Conservation (phyloP, 2,888 invertebrate species). For the Napeogenes inachia region DNA sequence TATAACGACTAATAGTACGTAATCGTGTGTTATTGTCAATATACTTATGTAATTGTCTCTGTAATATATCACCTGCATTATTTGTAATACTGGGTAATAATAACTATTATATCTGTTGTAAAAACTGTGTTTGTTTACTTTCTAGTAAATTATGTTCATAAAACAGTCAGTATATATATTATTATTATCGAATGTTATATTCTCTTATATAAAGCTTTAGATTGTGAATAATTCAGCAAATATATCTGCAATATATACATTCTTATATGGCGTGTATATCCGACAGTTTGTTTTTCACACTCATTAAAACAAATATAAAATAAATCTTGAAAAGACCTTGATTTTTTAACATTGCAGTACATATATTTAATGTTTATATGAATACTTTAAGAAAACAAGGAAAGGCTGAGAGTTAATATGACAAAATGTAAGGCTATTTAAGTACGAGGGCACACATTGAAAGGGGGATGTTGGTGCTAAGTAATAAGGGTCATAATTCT, state of each 20-base stretch:
- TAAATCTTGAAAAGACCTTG: too few species aligned
- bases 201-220: too few species aligned
- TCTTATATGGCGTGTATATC: too few species aligned
- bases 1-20: slow-evolving; percentile 22
- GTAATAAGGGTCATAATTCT: slow-evolving; percentile 22
- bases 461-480: slow-evolving; percentile 15
- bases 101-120: not conserved
- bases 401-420: not conserved
- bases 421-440: not conserved
- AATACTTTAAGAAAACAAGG: not conserved
- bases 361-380: not conserved
- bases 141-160: too few species aligned
- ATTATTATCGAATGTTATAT: too few species aligned
- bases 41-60: slow-evolving; percentile 17
- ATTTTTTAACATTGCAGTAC: too few species aligned
- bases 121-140: not conserved
- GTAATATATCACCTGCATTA: not conserved
- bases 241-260: too few species aligned
- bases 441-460: slow-evolving; percentile 14
- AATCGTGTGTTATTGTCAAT: slow-evolving; percentile 19
- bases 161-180: too few species aligned
- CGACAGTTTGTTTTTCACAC: too few species aligned
- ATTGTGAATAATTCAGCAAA: too few species aligned
- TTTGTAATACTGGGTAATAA: not conserved
- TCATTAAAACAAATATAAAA: too few species aligned